Evolutionary conservation across 2,113 vertebrate genomes (phyloP), one percentile per base, ranked within the genome.

Genomic region (Myotis davidii): DNA sequence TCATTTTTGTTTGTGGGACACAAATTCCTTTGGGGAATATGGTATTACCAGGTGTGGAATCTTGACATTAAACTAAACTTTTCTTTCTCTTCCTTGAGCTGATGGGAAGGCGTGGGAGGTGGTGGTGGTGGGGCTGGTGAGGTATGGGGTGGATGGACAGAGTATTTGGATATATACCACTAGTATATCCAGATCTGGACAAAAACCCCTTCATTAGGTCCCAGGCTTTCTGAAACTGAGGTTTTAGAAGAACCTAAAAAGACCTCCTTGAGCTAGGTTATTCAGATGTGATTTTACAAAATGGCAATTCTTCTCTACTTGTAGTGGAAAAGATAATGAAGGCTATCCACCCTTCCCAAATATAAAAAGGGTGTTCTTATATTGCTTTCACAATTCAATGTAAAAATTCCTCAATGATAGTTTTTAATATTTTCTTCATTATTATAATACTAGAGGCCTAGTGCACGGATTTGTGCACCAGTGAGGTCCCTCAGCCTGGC

Each of bases 371-470:
- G 1, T 73, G 18, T 83, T 70, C 18, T 94, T 90, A 82, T 48
- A 27, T 81, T 92, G 48, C 32, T 94, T 94, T 91, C 64, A 9
- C 9, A 77, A 90, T 91, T 88, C 14, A 27, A 25, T 81, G 85
- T 18, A 52, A 90, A 94, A 90, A 78, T 87, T 54, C 56, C 6
- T 39, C 34, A 37, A 1, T 34, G 17, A 78, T 82, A 18, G 25
- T 67, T 94, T 89, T 59, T 13, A 79, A 21, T 64, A 64, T 83
- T 95, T 94, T 59, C 54, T 87, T 94, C 1, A 20, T 77, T 89
- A 84, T 77, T 77, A 45, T 85, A 54, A 65, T 73, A 61, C 59
- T 27, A 61, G 25, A 61, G 59, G 9, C 9, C 59, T 25, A 61
- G 25, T 61, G 59, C 59, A 61, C 4, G 1, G 59, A 27, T 61